Base-by-base conservation (phyloP, 1,140 invertebrate genomes). In the Dysdera silvatica region DNA sequence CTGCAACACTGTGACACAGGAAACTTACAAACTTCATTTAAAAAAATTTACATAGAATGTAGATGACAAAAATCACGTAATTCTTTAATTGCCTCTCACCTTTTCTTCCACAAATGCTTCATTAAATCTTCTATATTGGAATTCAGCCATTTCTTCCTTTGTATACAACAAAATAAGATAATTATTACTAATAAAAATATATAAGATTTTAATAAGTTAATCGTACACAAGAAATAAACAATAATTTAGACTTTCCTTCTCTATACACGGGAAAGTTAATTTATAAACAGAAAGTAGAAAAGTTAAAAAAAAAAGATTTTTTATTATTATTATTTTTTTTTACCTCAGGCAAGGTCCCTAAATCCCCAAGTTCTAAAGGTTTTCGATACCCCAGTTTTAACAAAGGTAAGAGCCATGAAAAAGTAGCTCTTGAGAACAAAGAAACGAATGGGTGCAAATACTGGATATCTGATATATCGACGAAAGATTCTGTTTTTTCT, bases 361-460 rank as follows among this genome's bases (percentile, higher is more conserved):
- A 77, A 74, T 88, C 82, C 57, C 84, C 79, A 35, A 82, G 72
- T 68, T 87, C 83, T 16, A 89, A 72, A 1, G 85, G 82, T 23
- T 76, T 76, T 45, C 78, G 78, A 71, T 84, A 88, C 26, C 87
- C 87, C 62, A 80, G 75, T 61, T 79, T 77, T 3, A 91, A 71
- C 3, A 90, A 73, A 4, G 81, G 76, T 43, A 82, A 84, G 24
- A 90, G 73, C 88, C 88, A 91, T 74, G 82, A 87, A 72, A 88
- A 91, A 16, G 84, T 84, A 37, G 84, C 79, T 74, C 84, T 85
- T 0, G 85, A 87, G 62, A 83, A 82, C 55, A 87, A 82, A 70
- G 82, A 82, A 5, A 81, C 80, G 56, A 79, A 74, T 14, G 80
- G 78, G 65, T 87, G 82, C 63, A 80, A 68, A 67, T 79, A 81